phyloP scores from a whole-genome alignment of 2,797 vertebrate genomes.

The Eospalax fontanierii region DNA sequence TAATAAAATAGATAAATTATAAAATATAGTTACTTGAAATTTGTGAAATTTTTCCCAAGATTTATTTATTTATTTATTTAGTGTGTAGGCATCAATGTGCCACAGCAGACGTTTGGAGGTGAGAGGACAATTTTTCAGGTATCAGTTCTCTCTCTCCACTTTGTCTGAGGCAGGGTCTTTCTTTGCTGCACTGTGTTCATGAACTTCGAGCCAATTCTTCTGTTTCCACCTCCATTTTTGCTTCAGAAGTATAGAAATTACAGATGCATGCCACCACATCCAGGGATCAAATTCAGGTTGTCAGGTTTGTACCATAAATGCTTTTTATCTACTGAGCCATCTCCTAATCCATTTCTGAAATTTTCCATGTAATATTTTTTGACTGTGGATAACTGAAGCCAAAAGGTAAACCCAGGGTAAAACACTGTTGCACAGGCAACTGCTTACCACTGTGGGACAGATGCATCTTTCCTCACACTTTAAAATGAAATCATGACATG shows the following conservation, averaged over 20 bases:
- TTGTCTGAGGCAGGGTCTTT: background rate
- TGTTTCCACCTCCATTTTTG: background rate
- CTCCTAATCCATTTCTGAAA: background rate
- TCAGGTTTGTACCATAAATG: background rate
- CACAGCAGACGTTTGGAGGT: no score
- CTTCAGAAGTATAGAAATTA: background rate
- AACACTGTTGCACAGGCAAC: background rate
- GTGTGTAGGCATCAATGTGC: background rate
- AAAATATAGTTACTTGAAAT: background rate
- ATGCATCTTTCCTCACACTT: background rate
- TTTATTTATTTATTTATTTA: background rate
- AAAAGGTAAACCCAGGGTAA: background rate
- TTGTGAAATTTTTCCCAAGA: background rate
- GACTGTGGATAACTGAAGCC: background rate
- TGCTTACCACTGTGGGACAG: background rate
- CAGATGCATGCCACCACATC: background rate
- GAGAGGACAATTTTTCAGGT: background rate
- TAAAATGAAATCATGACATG: slow-evolving; percentile 22
- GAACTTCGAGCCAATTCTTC: no score
- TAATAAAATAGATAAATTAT: background rate
- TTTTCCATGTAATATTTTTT: background rate
- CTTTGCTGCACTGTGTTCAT: background rate
- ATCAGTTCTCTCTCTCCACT: background rate
- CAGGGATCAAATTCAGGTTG: background rate
- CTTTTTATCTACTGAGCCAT: background rate